A percentile compares a stretch with the other conserved stretches of the same genome.
These are phyloP conservation scores for Polypedilum pembai DNA, from an alignment of 1,140 invertebrate species.

Conservation along the genomic window DNA sequence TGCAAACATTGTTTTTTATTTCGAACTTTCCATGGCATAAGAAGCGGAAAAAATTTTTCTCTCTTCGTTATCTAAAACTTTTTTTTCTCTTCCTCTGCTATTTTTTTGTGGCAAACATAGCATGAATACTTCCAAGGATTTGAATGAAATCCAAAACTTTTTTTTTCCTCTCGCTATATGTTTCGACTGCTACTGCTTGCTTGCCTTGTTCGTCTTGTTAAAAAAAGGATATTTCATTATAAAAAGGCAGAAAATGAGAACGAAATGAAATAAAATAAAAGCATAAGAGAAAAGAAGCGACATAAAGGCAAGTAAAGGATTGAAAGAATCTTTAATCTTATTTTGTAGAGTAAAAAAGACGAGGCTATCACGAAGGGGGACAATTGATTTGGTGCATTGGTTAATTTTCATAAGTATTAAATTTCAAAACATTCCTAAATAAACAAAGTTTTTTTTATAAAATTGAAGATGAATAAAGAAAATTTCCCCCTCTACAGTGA, in stretches of 20 bases:
- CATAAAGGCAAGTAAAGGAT: neutral
- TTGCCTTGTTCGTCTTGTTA: neutral
- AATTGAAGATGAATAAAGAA: no score
- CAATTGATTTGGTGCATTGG: no score
- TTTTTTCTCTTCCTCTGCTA: neutral
- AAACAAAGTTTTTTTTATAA: no score
- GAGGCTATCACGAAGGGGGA: no score
- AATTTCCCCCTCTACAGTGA: no score
- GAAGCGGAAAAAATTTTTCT: no score
- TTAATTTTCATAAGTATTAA: no score
- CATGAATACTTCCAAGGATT: conserved; percentile 2
- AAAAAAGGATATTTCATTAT: conserved; percentile 25
- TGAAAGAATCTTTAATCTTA: conserved; percentile 1
- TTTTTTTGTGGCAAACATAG: conserved; percentile 21
- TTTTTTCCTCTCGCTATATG: neutral
- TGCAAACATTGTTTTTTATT: neutral
- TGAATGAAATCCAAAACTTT: conserved; percentile 26
- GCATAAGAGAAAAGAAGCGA: neutral
- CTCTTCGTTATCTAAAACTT: conserved; percentile 15
- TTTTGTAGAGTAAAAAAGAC: no score
- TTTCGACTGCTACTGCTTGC: neutral
- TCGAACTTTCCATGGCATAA: neutral
- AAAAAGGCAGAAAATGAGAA: neutral
- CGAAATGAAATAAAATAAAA: no score
- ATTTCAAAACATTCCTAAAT: no score